Base-by-base conservation (phyloP, 2,888 invertebrate species). In the Plebejus melissa region DNA sequence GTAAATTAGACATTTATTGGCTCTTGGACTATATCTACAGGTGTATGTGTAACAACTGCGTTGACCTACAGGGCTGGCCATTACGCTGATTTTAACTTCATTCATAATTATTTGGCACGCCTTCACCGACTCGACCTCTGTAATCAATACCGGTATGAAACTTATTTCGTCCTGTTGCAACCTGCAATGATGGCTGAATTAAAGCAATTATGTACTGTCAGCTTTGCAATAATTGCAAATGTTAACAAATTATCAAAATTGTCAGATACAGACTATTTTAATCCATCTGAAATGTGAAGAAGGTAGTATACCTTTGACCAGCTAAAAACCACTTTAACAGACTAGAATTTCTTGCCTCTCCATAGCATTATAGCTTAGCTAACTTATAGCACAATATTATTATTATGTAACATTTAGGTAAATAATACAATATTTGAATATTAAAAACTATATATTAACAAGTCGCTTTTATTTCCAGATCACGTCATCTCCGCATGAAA, bases 91-190 rank as follows among this genome's bases (percentile, higher is more conserved):
- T 72, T 54, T 32, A 72, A 54, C 72, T 72, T 72, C 72, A 50
- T 72, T 72, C 50, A 72, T 72, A 72, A 72, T 72, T 72, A 72
- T 72, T 72, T 54, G 54, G 32, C 50, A 72, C 72, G 71, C 71
- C 71, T 46, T 54, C 54, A 28, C 16, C 41, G 22, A 28, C 54
- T 16, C 32, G 32, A 72, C 54, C 32, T 50, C 32, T 54, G 46
- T 72, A 72, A 72, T 72, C 16, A 50, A 72, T 72, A 28, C 50
- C 13, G 28, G 13, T 32, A 72, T 72, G 16, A 72, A 54, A 54
- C 6, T 28, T 22, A 71, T 50, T 41, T 32, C 32, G 13, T 36
- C 65, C 65, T 65, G 32, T 65, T 16, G 65, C 65, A 65, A 65
- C 32, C 16, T 13, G 65, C 32, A 54, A 72, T 54, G 50, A 54